These are phyloP conservation scores for Sinocyclocheilus maitianheensis DNA, from an alignment of 2,113 vertebrate genomes.

Conservation along the genomic window DNA sequence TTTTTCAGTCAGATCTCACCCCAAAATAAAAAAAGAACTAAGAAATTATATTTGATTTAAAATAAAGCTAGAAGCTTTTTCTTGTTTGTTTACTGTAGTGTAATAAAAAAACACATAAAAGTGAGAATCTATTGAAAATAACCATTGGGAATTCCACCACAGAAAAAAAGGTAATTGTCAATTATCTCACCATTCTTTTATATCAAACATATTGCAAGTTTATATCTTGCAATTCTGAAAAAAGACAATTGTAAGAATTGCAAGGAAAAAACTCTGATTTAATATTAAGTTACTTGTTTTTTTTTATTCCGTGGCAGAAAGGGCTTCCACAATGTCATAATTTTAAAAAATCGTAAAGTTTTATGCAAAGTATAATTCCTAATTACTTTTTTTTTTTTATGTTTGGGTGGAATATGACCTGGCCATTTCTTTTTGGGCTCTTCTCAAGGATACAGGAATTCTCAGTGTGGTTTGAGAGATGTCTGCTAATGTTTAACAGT, in stretches of 20 bases:
- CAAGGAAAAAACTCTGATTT: too few species aligned
- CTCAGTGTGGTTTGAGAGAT: background rate
- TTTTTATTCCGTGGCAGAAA: too few species aligned
- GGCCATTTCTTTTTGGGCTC: background rate
- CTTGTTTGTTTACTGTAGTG: background rate
- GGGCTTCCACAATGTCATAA: background rate
- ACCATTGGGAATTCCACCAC: background rate
- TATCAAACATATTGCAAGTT: too few species aligned
- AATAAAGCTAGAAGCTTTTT: background rate
- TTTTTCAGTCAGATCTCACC: background rate
- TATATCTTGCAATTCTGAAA: too few species aligned
- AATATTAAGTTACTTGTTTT: too few species aligned
- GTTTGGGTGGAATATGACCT: background rate
- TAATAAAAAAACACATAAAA: too few species aligned
- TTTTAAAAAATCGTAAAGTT: background rate
- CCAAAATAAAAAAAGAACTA: background rate
- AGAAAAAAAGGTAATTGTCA: background rate
- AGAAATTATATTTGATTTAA: background rate
- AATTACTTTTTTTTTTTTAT: background rate
- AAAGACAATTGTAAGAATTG: too few species aligned
- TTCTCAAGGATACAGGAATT: slow-evolving; percentile 24
- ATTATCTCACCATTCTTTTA: too few species aligned
- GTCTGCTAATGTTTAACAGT: slow-evolving; percentile 32
- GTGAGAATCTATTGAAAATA: background rate
- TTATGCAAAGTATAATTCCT: too few species aligned